Percentiles rank a stretch among this genome's conserved stretches.
These are phyloP conservation scores for Cyprinodon brontotheroides DNA, from an alignment of 2,113 vertebrate species.

Conservation along the genomic window DNA sequence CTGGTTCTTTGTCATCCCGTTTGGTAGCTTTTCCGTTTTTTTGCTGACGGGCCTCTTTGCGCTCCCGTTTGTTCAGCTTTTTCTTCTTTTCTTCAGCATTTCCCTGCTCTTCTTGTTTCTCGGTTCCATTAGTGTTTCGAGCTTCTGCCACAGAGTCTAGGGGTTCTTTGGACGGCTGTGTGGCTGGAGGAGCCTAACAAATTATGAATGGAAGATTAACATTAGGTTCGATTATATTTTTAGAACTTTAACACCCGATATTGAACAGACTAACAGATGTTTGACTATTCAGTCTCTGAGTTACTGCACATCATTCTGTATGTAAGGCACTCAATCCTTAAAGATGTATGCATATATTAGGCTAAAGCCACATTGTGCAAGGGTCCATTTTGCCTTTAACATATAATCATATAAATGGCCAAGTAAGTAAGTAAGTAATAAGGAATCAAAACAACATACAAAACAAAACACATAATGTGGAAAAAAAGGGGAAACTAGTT, in stretches of 20 bases:
- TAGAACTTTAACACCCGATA: background rate
- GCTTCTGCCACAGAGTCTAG: slow-evolving; percentile 23
- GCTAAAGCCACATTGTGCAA: background rate
- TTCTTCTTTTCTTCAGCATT: slow-evolving; percentile 49
- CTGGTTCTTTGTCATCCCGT: slow-evolving; percentile 37
- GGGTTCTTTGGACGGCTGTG: background rate
- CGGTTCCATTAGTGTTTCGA: slow-evolving; percentile 30
- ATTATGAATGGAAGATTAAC: background rate
- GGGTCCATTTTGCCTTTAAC: background rate
- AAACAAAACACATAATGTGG: no score
- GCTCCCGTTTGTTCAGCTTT: slow-evolving; percentile 86
- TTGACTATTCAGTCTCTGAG: background rate
- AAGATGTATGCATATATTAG: background rate
- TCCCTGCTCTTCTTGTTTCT: slow-evolving; percentile 35
- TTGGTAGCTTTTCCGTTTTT: slow-evolving; percentile 82
- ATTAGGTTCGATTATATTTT: slow-evolving; percentile 1
- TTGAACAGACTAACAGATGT: background rate
- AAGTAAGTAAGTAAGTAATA: no score
- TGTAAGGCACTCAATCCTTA: background rate
- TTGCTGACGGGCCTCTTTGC: slow-evolving; percentile 86
- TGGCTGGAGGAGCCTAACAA: slow-evolving; percentile 33
- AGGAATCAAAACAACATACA: no score
- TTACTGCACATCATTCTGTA: background rate
- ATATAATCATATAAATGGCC: background rate
- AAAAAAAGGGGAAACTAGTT: no score